phyloP scores from a whole-genome alignment of 1,140 invertebrate genomes.

The Teleopsis dalmanni region DNA sequence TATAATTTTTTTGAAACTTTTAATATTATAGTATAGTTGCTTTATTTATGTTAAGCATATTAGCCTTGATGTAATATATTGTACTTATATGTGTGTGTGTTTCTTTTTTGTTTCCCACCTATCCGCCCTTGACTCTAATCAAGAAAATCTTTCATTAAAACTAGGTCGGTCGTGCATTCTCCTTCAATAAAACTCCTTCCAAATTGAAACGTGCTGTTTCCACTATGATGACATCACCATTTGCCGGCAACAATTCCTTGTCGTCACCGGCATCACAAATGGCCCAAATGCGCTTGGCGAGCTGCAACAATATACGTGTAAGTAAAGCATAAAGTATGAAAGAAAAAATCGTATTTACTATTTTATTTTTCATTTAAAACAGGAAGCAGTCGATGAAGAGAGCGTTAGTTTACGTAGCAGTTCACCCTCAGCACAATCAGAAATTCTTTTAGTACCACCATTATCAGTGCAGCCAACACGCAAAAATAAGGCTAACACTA shows the following conservation, averaged over 20 bases:
- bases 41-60: too few species aligned
- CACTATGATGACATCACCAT: conserved; percentile 85
- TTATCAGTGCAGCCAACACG: conserved; percentile 73
- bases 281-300: conserved; percentile 73
- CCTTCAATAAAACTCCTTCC: conserved; percentile 89
- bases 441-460: conserved; percentile 63
- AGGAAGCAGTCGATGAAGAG: conserved; percentile 56
- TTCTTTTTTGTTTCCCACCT: conserved; percentile 4
- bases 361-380: conserved; percentile 31
- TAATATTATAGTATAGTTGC: too few species aligned
- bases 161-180: conserved; percentile 78
- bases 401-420: conserved; percentile 49
- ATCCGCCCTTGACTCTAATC: conserved; percentile 6
- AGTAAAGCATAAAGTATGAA: conserved; percentile 45
- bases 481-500: conserved; percentile 58
- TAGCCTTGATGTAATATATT: too few species aligned
- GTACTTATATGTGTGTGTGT: conserved; percentile 4
- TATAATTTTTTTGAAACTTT: too few species aligned
- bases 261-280: conserved; percentile 66
- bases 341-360: neutral
- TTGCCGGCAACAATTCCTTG: conserved; percentile 69
- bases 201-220: conserved; percentile 89
- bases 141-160: conserved; percentile 14
- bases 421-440: conserved; percentile 51
- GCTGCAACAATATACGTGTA: conserved; percentile 77